Conservation (phyloP, 2,797 vertebrate genomes). For the Acrocephalus scirpaceus region DNA sequence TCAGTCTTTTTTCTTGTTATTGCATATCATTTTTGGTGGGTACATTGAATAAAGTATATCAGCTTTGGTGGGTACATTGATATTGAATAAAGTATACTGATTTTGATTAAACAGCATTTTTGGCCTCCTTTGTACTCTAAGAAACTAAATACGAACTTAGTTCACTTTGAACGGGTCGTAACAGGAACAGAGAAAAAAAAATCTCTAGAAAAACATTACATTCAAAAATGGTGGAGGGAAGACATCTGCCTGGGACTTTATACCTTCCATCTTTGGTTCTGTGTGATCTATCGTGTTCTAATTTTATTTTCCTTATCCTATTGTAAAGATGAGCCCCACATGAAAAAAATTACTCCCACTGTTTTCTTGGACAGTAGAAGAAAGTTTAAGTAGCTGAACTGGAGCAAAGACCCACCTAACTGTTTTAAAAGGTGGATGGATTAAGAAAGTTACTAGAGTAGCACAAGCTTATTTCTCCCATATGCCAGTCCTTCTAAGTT, state of each 20-base stretch:
- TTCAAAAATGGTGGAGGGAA: accelerated
- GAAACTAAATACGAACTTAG: no score
- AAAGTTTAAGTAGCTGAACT: neutral
- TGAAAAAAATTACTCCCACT: neutral
- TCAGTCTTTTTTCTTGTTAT: no score
- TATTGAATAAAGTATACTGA: no score
- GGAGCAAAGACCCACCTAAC: neutral
- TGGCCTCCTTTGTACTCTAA: no score
- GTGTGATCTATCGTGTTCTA: neutral
- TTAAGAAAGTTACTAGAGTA: neutral
- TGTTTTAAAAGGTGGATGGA: neutral
- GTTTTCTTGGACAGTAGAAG: neutral
- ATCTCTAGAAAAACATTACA: neutral
- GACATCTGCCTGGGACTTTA: neutral
- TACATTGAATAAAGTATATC: no score
- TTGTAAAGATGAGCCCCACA: neutral
- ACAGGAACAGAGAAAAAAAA: neutral
- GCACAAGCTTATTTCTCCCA: neutral
- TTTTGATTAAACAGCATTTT: no score
- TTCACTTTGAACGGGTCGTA: no score
- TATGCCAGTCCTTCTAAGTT: neutral
- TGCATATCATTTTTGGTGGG: no score
- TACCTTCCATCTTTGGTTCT: neutral
- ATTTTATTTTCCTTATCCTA: neutral
- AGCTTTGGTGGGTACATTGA: no score